Base-by-base conservation (phyloP, 2,888 invertebrate genomes). In the Agrilus mali region DNA sequence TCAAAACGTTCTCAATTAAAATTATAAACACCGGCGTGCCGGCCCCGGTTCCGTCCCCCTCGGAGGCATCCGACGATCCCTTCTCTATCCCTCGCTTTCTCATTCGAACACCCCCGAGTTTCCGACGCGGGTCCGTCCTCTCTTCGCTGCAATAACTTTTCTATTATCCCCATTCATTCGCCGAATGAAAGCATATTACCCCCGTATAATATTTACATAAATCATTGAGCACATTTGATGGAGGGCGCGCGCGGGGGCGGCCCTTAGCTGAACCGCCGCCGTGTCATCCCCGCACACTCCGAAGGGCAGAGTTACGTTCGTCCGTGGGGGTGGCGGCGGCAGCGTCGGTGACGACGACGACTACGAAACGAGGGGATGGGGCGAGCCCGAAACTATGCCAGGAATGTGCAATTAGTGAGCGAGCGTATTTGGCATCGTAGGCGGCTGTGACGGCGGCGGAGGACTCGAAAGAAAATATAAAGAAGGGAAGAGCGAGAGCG, bases 401-500 rank as follows among this genome's bases (percentile, higher is more conserved):
- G 86, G 87, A 88, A 87, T 88, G 86, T 85, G 86, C 86, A 87
- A 88, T 89, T 87, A 87, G 86, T 86, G 86, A 82, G 78, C 80
- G 78, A 76, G 75, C 79, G 76, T 73, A 75, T 74, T 48, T 48
- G 71, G 72, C 71, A 71, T 70, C 66, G 69, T 66, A 67, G 68
- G 55, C 56, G 57, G 57, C 58, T 53, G 48, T 51, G 67, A 70
- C 69, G 69, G 58, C 55, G 70, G 49, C 45, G 45, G 44, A 49
- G 49, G 50, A 53, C 55, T 52, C 68, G 72, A 75, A 76, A 77
- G 77, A 77, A 77, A 77, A 77, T 77, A 77, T 77, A 77, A 77
- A 76, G 77, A 76, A 75, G 73, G 75, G 60, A 71, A 71, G 71
- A 69, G 51, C 42, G 46, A 42, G 44, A 33, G 43, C 14, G 41